A percentile compares a stretch with the other conserved stretches of the same genome.
These are phyloP conservation scores for Orycteropus afer DNA, from an alignment of 2,113 vertebrate genomes.

Conservation along the genomic window DNA sequence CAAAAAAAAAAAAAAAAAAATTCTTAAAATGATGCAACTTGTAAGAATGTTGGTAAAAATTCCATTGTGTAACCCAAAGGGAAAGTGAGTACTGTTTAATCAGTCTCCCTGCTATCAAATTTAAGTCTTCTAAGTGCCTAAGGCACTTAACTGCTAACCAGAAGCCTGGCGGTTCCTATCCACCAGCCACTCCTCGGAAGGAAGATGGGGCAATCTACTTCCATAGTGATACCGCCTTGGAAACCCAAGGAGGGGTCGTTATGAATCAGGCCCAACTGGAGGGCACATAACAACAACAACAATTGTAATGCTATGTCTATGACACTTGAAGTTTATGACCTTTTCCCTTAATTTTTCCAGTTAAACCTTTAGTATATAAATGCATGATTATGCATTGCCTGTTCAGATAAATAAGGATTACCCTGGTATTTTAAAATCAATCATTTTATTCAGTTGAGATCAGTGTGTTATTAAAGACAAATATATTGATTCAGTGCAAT, in stretches of 20 bases:
- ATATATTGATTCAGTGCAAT: background rate
- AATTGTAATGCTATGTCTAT: too few relatives aligned
- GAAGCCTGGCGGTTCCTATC: too few relatives aligned
- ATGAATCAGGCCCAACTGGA: too few relatives aligned
- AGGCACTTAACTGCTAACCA: too few relatives aligned
- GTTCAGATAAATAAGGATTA: constrained; percentile 16
- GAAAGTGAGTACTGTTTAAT: background rate
- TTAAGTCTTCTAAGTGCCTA: background rate
- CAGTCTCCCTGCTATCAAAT: background rate
- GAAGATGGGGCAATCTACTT: too few relatives aligned
- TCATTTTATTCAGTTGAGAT: background rate
- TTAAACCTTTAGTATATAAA: background rate
- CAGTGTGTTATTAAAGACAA: background rate
- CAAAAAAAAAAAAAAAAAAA: background rate
- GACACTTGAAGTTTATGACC: too few relatives aligned
- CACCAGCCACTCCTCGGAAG: too few relatives aligned
- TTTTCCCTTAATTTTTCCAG: background rate
- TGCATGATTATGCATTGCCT: background rate
- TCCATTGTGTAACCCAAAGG: background rate
- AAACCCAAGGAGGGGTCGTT: too few relatives aligned
- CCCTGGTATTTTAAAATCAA: background rate
- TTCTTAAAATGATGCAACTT: background rate
- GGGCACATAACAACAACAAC: too few relatives aligned
- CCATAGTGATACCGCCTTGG: too few relatives aligned
- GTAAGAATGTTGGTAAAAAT: background rate